Conservation (phyloP, 1,140 invertebrate genomes). For the Aleiodes sp. region DNA sequence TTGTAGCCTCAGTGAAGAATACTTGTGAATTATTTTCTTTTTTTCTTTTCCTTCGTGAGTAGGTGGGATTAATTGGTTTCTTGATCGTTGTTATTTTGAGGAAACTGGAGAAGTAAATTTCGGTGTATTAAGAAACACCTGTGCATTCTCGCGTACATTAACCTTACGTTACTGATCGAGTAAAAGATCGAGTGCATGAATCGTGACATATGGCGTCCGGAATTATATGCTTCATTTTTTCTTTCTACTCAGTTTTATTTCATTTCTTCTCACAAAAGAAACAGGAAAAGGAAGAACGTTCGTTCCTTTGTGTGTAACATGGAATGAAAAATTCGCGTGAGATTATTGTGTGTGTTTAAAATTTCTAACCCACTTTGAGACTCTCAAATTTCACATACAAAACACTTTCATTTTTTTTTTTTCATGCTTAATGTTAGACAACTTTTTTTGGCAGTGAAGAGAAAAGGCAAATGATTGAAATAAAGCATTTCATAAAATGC, state of each 20-base stretch:
- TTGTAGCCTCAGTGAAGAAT: too few relatives aligned
- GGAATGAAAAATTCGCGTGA: not conserved
- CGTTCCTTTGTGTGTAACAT: not conserved
- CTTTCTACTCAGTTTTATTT: not conserved
- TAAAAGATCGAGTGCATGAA: slow-evolving; percentile 4
- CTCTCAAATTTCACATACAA: not conserved
- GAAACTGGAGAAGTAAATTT: too few relatives aligned
- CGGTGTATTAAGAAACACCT: not conserved
- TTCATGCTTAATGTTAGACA: too few relatives aligned
- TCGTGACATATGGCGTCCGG: slow-evolving; percentile 26
- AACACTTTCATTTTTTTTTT: slow-evolving; percentile 4
- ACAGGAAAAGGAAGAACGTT: not conserved
- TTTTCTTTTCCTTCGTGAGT: too few relatives aligned
- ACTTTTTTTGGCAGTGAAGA: too few relatives aligned
- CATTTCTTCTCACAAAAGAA: not conserved
- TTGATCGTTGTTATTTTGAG: not conserved
- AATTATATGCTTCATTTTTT: slow-evolving; percentile 18
- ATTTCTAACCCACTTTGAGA: not conserved
- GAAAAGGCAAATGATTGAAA: too few relatives aligned
- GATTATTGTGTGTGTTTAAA: not conserved
- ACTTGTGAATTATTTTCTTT: not conserved
- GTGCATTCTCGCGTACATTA: slow-evolving; percentile 20
- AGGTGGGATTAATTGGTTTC: slow-evolving; percentile 4
- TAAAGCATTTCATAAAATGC: too few relatives aligned
- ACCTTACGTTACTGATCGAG: slow-evolving; percentile 20